These are phyloP conservation scores for Papilio aristodemus DNA, from an alignment of 1,140 invertebrate genomes.

Conservation along the genomic window DNA sequence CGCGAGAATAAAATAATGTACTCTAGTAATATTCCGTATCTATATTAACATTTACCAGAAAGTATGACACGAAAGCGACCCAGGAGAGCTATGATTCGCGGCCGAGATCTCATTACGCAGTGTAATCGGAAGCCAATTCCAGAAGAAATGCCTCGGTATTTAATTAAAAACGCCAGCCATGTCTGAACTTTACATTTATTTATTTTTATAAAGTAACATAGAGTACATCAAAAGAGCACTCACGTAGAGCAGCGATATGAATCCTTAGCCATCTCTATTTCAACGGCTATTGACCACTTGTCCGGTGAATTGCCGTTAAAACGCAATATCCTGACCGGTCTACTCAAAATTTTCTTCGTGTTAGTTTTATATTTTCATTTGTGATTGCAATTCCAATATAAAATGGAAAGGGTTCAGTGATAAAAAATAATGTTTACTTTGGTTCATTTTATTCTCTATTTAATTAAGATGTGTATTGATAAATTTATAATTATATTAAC, in stretches of 20 bases:
- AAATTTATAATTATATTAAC: too few relatives aligned
- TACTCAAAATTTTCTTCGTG: slow-evolving; percentile 32
- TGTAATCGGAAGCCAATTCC: slow-evolving; percentile 59
- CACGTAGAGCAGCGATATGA: slow-evolving; percentile 51
- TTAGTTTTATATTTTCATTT: slow-evolving; percentile 37
- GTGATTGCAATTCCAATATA: slow-evolving; percentile 5
- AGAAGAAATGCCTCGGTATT: slow-evolving; percentile 45
- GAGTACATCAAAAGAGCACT: slow-evolving; percentile 35
- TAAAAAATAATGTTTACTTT: neutral
- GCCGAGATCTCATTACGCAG: slow-evolving; percentile 62
- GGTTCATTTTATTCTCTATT: neutral
- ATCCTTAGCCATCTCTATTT: slow-evolving; percentile 56
- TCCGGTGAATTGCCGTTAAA: slow-evolving; percentile 60
- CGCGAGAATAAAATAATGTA: slow-evolving; percentile 16
- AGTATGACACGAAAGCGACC: slow-evolving; percentile 55
- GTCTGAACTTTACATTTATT: slow-evolving; percentile 9
- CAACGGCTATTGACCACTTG: slow-evolving; percentile 71
- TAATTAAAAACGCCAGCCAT: slow-evolving; percentile 47
- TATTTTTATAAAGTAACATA: slow-evolving; percentile 27
- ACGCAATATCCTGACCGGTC: slow-evolving; percentile 63
- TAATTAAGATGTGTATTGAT: too few relatives aligned
- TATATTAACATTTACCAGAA: slow-evolving; percentile 59
- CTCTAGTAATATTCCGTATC: slow-evolving; percentile 51
- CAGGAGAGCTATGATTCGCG: slow-evolving; percentile 65
- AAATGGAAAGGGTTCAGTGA: neutral